A percentile compares a stretch with the other conserved stretches of the same genome.
These are phyloP conservation scores for Lagocephalus sceleratus DNA, from an alignment of 2,797 vertebrate species.

Conservation along the genomic window DNA sequence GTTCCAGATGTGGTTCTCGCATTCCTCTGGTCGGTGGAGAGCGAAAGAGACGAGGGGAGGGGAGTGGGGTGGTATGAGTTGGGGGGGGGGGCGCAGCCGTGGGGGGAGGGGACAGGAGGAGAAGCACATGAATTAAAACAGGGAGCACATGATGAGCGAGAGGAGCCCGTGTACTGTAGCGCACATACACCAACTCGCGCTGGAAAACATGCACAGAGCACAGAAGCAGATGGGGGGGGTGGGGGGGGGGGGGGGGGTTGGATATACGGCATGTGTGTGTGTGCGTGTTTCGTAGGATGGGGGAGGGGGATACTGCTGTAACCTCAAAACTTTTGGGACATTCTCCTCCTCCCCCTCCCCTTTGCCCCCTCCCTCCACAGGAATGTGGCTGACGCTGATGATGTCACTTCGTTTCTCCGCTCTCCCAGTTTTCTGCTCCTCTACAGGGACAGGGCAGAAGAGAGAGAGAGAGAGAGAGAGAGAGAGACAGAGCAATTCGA, in stretches of 20 bases:
- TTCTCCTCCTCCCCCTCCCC: conserved; percentile 38
- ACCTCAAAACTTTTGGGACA: conserved; percentile 68
- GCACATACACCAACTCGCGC: conserved; percentile 5
- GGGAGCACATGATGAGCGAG: conserved; percentile 73
- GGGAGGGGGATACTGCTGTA: conserved; percentile 38
- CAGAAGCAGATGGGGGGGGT: conserved; percentile 4
- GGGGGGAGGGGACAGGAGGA: conserved; percentile 54
- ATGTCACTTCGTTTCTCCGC: conserved; percentile 77
- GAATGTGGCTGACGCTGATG: conserved; percentile 79
- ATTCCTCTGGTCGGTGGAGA: conserved; percentile 80
- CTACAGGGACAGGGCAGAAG: conserved; percentile 43
- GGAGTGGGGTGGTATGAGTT: conserved; percentile 17
- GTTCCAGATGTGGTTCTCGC: conserved; percentile 82
- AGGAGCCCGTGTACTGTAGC: conserved; percentile 56
- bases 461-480: conserved; percentile 4
- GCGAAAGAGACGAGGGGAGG: conserved; percentile 48
- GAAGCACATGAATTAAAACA: conserved; percentile 74
- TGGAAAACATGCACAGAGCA: conserved; percentile 12
- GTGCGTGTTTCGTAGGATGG: conserved; percentile 6
- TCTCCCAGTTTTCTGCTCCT: conserved; percentile 67
- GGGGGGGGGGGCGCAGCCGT: conserved; percentile 8
- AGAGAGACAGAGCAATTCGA: conserved; percentile 16
- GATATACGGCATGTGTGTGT: neutral
- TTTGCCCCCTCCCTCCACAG: conserved; percentile 60
- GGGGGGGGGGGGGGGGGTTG: conserved; percentile 5